Base-by-base conservation (phyloP, 1,140 invertebrate genomes). In the Drosophila murphyi region DNA sequence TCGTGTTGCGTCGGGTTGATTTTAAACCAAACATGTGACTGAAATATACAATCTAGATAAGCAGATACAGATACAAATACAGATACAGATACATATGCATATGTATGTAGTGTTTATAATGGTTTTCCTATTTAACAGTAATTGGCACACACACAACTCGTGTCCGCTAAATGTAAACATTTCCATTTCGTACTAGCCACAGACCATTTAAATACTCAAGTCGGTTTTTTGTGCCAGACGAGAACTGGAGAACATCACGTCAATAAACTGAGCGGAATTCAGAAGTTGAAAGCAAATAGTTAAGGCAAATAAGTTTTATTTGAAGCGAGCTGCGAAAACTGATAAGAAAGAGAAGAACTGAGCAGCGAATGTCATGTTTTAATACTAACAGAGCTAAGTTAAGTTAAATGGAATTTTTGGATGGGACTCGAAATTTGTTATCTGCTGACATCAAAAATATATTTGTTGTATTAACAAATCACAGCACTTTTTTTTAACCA, bases 61-160 rank as follows among this genome's bases (percentile, higher is more conserved):
- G 12, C 39, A 65, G 6, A 56, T 34, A 31, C 28, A 45, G 32
- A 39, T 29, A 72, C 28, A 45, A 20, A 39, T 29, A 72, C 20
- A 20, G 1, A 20, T 20, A 20, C 52, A 47, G 52, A 29, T 55
- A 52, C 50, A 32, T 56, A 28, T 64, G 51, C 41, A 63, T 41
- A 12, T 72, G 54, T 72, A 43, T 63, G 20, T 20, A 20, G 20
- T 20, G 20, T 20, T 20, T 10, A 63, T 48, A 75, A 71, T 72
- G 69, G 50, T 37, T 54, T 65, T 75, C 68, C 68, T 62, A 63
- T 76, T 87, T 71, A 87, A 87, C 71, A 61, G 72, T 82, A 82
- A 82, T 86, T 82, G 82, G 79, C 71, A 73, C 67, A 37, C 63
- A 65, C 70, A 69, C 54, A 86, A 65, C 62, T 75, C 82, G 82